phyloP scores from a whole-genome alignment of 2,888 invertebrate genomes.

The Tuta absoluta region DNA sequence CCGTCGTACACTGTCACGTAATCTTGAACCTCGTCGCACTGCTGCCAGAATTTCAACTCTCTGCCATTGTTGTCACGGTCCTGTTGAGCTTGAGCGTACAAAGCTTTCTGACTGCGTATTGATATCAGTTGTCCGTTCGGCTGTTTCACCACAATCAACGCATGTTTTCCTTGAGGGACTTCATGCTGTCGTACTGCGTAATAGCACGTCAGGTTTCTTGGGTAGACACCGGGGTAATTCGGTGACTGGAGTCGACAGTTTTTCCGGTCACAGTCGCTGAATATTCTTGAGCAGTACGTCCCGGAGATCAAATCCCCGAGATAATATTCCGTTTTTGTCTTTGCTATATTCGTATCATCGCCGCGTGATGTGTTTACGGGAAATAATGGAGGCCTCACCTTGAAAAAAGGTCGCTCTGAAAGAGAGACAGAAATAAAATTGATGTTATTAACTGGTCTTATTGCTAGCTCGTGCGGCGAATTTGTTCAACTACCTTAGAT shows the following conservation, averaged over 20 bases:
- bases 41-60: slow-evolving; percentile 88
- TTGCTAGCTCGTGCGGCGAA: slow-evolving; percentile 22
- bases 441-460: slow-evolving; percentile 25
- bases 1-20: slow-evolving; percentile 94
- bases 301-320: slow-evolving; percentile 94
- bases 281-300: slow-evolving; percentile 95
- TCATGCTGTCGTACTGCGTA: slow-evolving; percentile 94
- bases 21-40: slow-evolving; percentile 93
- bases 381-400: slow-evolving; percentile 71
- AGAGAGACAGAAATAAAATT: slow-evolving; percentile 47
- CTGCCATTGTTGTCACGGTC: slow-evolving; percentile 81
- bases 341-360: slow-evolving; percentile 67
- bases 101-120: slow-evolving; percentile 88
- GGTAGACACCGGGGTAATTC: slow-evolving; percentile 96
- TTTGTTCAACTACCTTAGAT: slow-evolving; percentile 17
- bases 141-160: slow-evolving; percentile 91
- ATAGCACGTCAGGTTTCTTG: slow-evolving; percentile 96
- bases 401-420: slow-evolving; percentile 79
- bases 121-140: slow-evolving; percentile 92
- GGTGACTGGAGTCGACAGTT: slow-evolving; percentile 94
- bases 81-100: slow-evolving; percentile 81
- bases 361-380: slow-evolving; percentile 76
- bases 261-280: slow-evolving; percentile 95
- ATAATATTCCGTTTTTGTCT: slow-evolving; percentile 84
- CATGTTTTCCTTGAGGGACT: slow-evolving; percentile 92